Base-by-base conservation (phyloP, 2,113 vertebrate genomes). In the Glaucomys volans region DNA sequence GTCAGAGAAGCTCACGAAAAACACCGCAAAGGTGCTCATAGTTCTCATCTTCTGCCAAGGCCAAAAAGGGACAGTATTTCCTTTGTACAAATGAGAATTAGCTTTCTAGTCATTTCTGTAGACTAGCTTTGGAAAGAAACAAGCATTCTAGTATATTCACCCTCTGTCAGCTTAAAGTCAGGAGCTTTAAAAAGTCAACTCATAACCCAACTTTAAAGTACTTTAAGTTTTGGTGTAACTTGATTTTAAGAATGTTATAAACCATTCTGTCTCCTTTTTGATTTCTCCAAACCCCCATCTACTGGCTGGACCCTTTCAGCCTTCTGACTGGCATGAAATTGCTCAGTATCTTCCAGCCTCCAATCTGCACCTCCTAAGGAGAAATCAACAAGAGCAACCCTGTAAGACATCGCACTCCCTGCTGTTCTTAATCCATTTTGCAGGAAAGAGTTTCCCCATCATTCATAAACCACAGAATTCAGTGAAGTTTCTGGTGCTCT, bases 1-100 rank as follows among this genome's bases (percentile, higher is more conserved):
- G 79, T 90, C 93, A 96, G 22, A 97, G 44, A 88, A 74, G 42
- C 14, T 76, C 9, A 0, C 14, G 40, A 82, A 93, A 94, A 96
- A 75, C 47, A 47, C 2, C 35, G 50, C 88, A 80, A 96, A 94
- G 52, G 35, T 77, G 10, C 76, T 35, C 11, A n/a, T 2, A 35
- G 44, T 59, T 87, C 76, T 80, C 12, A 69, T 94, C 62, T 86
- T 87, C 52, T 89, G 77, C 86, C 91, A 96, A 71, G 26, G 52
- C 37, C 47, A 95, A 50, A 50, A 75, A 83, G 13, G 14, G 57
- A 50, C 1, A 9, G 4, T 44, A 28, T 93, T 91, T 80, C 7
- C 24, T 93, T 79, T 76, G 13, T 30, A 72, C 50, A 80, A 59
- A 81, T 8, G 2, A 50, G 11, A 91, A 91, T 79, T 77, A 54